A percentile compares a stretch with the other conserved stretches of the same genome.
phyloP scores from a whole-genome alignment of 2,113 vertebrate genomes.

The Hucho hucho region DNA sequence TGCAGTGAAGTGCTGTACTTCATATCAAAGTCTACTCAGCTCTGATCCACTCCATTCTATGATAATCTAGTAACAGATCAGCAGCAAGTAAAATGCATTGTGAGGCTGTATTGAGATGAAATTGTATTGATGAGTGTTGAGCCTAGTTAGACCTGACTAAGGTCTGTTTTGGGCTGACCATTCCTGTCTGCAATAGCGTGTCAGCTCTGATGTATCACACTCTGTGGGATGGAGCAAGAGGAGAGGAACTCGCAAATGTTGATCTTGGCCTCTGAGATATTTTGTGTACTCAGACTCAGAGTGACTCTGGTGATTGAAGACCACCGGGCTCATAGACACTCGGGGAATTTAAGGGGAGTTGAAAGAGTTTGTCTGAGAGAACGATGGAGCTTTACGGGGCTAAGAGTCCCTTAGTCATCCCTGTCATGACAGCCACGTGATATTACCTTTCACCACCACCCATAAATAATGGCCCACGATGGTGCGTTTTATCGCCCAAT shows the following conservation, averaged over 20 bases:
- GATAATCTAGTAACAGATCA: too few species aligned
- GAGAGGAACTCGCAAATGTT: slow-evolving; percentile 29
- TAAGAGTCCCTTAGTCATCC: slow-evolving; percentile 45
- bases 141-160: too few species aligned
- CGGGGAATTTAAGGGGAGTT: slow-evolving; percentile 12
- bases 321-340: slow-evolving; percentile 1
- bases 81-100: too few species aligned
- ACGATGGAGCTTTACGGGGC: slow-evolving; percentile 25
- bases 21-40: too few species aligned
- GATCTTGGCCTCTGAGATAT: slow-evolving; percentile 20
- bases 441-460: slow-evolving; percentile 20
- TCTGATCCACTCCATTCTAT: too few species aligned
- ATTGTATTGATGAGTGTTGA: too few species aligned
- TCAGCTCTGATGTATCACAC: slow-evolving; percentile 34
- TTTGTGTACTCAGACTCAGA: background rate
- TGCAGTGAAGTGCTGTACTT: too few species aligned
- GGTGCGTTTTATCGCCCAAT: slow-evolving; percentile 54
- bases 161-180: too few species aligned
- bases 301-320: slow-evolving; percentile 37
- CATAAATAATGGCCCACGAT: slow-evolving; percentile 57
- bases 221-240: slow-evolving; percentile 14
- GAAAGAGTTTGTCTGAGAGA: slow-evolving; percentile 35
- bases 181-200: background rate
- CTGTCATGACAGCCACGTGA: slow-evolving; percentile 50
- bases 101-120: too few species aligned